Conservation (phyloP, 2,113 vertebrate species). For the Canis aureus region DNA sequence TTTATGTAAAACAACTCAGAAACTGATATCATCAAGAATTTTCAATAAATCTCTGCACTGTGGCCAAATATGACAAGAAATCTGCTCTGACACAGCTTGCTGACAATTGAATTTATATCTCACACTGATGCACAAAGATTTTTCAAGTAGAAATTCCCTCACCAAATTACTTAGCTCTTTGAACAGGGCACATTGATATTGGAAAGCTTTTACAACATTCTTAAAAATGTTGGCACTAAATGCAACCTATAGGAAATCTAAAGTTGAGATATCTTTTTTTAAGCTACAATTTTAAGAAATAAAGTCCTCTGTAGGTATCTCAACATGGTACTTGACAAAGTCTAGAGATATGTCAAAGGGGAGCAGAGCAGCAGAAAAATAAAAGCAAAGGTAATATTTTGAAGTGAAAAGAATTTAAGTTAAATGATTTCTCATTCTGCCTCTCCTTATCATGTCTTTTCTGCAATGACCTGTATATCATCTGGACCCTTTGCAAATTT, state of each 20-base stretch:
- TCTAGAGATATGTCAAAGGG: neutral
- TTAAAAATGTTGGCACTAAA: constrained; percentile 54
- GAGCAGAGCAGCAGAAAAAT: neutral
- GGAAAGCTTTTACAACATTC: neutral
- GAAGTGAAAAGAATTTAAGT: neutral
- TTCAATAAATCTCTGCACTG: constrained; percentile 73
- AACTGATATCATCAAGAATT: constrained; percentile 43
- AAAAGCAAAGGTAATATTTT: neutral
- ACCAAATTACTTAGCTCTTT: constrained; percentile 75
- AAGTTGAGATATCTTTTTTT: neutral
- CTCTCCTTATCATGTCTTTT: neutral
- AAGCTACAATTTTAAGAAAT: constrained; percentile 18
- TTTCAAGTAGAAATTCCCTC: constrained; percentile 74
- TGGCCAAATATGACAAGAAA: constrained; percentile 75
- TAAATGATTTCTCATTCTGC: neutral
- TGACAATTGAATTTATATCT: constrained; percentile 80
- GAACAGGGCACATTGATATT: constrained; percentile 30
- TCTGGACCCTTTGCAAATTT: neutral
- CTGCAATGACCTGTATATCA: neutral
- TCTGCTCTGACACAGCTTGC: constrained; percentile 72
- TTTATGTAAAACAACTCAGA: constrained; percentile 51
- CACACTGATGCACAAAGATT: constrained; percentile 66
- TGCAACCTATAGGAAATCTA: neutral
- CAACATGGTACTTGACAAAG: neutral
- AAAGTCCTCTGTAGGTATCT: neutral